Evolutionary conservation across 2,888 invertebrate genomes (phyloP).

Genomic region (Sesia apiformis): DNA sequence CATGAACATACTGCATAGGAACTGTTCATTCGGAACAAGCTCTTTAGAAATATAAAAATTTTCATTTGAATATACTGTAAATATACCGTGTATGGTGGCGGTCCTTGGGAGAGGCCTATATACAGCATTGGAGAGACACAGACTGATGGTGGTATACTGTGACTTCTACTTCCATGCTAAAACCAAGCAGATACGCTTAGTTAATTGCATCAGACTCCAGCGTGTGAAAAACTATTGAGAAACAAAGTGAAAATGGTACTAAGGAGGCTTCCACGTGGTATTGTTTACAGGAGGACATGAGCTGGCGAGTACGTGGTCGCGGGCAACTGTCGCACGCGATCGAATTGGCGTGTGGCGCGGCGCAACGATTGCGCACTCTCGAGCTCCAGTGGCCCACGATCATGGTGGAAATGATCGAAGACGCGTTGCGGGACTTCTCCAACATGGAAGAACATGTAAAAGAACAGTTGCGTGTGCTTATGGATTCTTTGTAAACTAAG

Average conservation of each 20-base stretch:
- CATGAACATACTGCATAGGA: no score
- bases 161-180: no score
- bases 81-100: no score
- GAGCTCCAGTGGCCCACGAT: constrained; percentile 86
- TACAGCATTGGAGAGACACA: no score
- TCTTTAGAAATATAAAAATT: no score
- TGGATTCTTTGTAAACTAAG: constrained; percentile 36
- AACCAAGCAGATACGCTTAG: no score
- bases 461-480: constrained; percentile 73
- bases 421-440: constrained; percentile 86
- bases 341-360: constrained; percentile 83
- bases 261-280: no score
- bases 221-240: background rate
- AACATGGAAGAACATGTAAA: constrained; percentile 87
- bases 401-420: constrained; percentile 83
- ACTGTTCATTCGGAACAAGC: no score
- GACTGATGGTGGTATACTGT: no score
- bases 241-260: background rate
- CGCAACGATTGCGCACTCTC: constrained; percentile 82
- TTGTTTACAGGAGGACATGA: constrained; percentile 78
- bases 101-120: no score
- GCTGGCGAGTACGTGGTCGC: constrained; percentile 83
- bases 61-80: no score
- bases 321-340: constrained; percentile 81
- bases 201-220: no score